Conservation (phyloP, 2,113 vertebrate species). For the Bubo blakistoni region DNA sequence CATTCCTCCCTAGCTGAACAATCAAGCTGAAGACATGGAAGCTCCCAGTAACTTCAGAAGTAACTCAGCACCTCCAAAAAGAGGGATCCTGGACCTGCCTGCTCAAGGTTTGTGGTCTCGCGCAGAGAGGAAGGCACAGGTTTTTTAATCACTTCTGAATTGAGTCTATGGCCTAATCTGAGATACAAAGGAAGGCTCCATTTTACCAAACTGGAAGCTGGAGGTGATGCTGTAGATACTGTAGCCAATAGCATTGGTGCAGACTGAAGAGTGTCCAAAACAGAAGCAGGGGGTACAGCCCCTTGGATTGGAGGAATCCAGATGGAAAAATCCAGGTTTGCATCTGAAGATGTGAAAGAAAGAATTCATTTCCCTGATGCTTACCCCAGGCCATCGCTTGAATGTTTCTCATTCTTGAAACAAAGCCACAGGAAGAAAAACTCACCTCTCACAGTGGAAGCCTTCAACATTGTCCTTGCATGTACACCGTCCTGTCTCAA, state of each 20-base stretch:
- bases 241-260: conserved; percentile 83
- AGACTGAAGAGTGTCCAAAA: conserved; percentile 95
- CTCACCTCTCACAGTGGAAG: conserved; percentile 93
- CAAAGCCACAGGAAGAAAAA: not conserved
- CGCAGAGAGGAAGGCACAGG: not conserved
- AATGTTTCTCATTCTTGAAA: conserved; percentile 35
- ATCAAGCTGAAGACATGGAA: not conserved
- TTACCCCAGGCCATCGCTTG: not conserved
- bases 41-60: not conserved
- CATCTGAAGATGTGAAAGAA: conserved; percentile 76
- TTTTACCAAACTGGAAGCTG: conserved; percentile 81
- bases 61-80: not conserved
- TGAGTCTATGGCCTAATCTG: not conserved
- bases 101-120: not conserved
- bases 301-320: conserved; percentile 83
- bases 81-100: not conserved
- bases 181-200: not conserved
- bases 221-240: conserved; percentile 80
- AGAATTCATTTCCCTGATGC: not conserved
- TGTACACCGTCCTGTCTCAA: conserved; percentile 86
- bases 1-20: not conserved
- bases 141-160: not conserved
- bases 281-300: conserved; percentile 97
- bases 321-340: conserved; percentile 93
- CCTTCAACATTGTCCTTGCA: conserved; percentile 96